Evolutionary conservation across 2,113 vertebrate genomes (phyloP).

Genomic region (Orycteropus afer): DNA sequence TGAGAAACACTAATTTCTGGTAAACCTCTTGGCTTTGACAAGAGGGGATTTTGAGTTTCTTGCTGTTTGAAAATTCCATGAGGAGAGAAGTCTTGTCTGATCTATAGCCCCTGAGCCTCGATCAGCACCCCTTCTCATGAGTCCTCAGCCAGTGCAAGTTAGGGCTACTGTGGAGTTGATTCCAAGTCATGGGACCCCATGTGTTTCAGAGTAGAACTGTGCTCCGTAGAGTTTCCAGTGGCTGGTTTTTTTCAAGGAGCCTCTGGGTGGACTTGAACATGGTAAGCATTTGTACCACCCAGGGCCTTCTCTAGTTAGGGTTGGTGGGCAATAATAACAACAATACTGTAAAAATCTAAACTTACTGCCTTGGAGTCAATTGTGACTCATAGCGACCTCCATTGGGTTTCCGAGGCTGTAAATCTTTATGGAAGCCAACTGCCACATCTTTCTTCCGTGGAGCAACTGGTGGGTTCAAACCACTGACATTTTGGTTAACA

Average conservation of each 20-base stretch:
- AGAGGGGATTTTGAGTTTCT: background rate
- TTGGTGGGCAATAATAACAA: background rate
- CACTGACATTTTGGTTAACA: too few relatives aligned
- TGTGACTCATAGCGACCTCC: too few relatives aligned
- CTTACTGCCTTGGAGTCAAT: too few relatives aligned
- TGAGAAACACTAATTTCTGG: background rate
- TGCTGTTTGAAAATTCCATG: background rate
- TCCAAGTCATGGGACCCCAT: background rate
- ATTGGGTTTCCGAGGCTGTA: too few relatives aligned
- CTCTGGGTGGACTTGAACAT: background rate
- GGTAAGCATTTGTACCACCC: background rate
- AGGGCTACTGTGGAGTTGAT: background rate
- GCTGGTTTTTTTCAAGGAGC: background rate
- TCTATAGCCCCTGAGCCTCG: background rate
- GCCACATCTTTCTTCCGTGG: too few relatives aligned
- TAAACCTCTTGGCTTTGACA: background rate
- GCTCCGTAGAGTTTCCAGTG: background rate
- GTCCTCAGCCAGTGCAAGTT: background rate
- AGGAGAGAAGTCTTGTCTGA: background rate
- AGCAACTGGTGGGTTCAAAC: too few relatives aligned
- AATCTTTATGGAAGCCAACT: too few relatives aligned
- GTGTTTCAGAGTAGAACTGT: background rate
- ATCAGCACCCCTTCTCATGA: background rate
- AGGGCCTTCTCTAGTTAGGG: background rate
- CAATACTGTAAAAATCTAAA: rapidly evolving